Percentiles rank a stretch among this genome's conserved stretches.
Conservation (phyloP, 2,888 invertebrate species). For the Tuta absoluta region DNA sequence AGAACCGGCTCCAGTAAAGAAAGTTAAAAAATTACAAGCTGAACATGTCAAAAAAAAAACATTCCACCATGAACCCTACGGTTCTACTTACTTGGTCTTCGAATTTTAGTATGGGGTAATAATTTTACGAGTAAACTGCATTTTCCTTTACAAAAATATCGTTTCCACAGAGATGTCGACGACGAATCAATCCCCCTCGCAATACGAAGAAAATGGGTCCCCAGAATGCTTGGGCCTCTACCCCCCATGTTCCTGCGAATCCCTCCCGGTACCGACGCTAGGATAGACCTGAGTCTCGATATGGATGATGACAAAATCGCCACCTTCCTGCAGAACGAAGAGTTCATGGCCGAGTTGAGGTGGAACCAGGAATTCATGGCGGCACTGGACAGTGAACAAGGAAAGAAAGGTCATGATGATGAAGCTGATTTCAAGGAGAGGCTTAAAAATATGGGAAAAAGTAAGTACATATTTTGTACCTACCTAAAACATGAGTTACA, state of each 20-base stretch:
- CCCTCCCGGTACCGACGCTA: conserved; percentile 72
- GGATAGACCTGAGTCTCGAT: conserved; percentile 78
- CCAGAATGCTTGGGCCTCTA: conserved; percentile 88
- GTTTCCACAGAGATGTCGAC: conserved; percentile 58
- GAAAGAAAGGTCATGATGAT: conserved; percentile 79
- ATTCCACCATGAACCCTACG: too few species aligned
- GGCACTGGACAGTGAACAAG: conserved; percentile 88
- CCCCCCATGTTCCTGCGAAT: conserved; percentile 90
- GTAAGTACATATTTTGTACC: conserved; percentile 61
- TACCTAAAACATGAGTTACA: not conserved
- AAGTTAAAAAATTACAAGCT: too few species aligned
- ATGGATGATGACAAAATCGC: conserved; percentile 94
- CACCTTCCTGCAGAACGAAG: conserved; percentile 93
- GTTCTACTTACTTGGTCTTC: too few species aligned
- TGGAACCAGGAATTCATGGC: conserved; percentile 94
- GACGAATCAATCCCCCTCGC: conserved; percentile 72
- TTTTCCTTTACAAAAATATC: not conserved
- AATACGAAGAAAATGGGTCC: conserved; percentile 86
- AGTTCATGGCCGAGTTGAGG: conserved; percentile 92
- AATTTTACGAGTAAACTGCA: too few species aligned
- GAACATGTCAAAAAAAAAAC: too few species aligned
- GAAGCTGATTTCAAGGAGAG: conserved; percentile 89
- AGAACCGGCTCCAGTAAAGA: too few species aligned
- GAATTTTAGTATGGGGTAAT: too few species aligned
- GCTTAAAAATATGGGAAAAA: conserved; percentile 90